Percentiles rank a stretch among this genome's conserved stretches.
phyloP scores from a whole-genome alignment of 2,113 vertebrate genomes.

The Martes martes region DNA sequence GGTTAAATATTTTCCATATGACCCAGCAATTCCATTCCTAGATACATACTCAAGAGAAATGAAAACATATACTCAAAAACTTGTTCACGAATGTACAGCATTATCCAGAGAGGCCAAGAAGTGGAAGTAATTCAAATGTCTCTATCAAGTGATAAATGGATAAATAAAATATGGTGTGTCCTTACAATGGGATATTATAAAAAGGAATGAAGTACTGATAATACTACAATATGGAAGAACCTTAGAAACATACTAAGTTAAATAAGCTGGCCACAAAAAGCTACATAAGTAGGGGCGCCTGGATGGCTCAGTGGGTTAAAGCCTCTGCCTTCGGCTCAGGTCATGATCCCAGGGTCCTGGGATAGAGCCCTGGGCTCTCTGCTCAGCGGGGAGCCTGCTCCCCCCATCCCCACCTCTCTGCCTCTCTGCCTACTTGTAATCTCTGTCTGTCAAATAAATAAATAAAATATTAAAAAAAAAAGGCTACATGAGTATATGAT shows the following conservation, averaged over 20 bases:
- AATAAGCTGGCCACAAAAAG: background rate
- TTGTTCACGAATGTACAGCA: background rate
- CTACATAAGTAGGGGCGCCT: too few relatives aligned
- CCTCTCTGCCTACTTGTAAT: too few relatives aligned
- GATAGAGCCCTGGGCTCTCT: too few relatives aligned
- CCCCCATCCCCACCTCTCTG: too few relatives aligned
- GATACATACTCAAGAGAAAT: background rate
- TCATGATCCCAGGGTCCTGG: too few relatives aligned
- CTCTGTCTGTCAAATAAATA: too few relatives aligned
- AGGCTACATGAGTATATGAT: background rate
- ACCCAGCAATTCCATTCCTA: background rate
- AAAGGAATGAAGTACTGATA: background rate
- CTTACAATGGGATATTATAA: background rate
- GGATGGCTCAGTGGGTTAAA: too few relatives aligned
- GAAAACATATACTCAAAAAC: constrained; percentile 3
- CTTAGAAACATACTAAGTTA: background rate
- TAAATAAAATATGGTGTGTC: background rate
- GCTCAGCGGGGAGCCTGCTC: too few relatives aligned
- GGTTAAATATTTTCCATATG: background rate
- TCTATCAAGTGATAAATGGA: background rate
- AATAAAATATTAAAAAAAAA: background rate
- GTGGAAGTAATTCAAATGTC: background rate
- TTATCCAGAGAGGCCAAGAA: constrained; percentile 4
- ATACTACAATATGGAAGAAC: background rate
- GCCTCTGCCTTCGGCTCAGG: too few relatives aligned